Conservation (phyloP, 2,888 invertebrate species). For the Leucoptera coffeella region DNA sequence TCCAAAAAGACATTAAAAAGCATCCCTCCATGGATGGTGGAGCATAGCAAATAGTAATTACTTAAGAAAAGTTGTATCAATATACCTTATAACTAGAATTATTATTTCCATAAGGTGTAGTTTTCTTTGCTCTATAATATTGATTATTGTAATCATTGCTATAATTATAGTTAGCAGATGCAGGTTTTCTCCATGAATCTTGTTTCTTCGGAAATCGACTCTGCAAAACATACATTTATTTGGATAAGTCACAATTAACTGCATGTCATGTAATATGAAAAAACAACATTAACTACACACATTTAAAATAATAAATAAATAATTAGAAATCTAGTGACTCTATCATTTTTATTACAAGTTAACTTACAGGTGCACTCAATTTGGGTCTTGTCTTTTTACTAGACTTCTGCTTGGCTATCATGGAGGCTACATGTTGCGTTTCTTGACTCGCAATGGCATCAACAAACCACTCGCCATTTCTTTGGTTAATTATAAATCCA, state of each 20-base stretch:
- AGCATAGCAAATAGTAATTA: too few relatives aligned
- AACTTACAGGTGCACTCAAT: slow-evolving; percentile 23
- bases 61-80: too few relatives aligned
- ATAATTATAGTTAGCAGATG: slow-evolving; percentile 18
- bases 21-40: too few relatives aligned
- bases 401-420: slow-evolving; percentile 40
- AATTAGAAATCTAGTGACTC: slow-evolving; percentile 2
- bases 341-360: too few relatives aligned
- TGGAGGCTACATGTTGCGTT: slow-evolving; percentile 53
- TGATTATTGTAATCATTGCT: slow-evolving; percentile 33
- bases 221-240: slow-evolving; percentile 12
- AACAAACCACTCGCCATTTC: slow-evolving; percentile 48
- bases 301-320: slow-evolving; percentile 4
- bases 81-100: slow-evolving; percentile 21
- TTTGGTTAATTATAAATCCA: slow-evolving; percentile 45
- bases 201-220: slow-evolving; percentile 38
- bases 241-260: not conserved
- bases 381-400: slow-evolving; percentile 27
- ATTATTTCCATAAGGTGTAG: slow-evolving; percentile 20
- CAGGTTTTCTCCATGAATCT: slow-evolving; percentile 38
- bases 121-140: slow-evolving; percentile 25
- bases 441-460: slow-evolving; percentile 53
- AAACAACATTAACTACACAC: not conserved
- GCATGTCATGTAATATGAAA: too few relatives aligned
- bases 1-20: too few relatives aligned